Evolutionary conservation across 2,797 vertebrate species (phyloP).

Genomic region (Poeciliopsis presidionis): DNA sequence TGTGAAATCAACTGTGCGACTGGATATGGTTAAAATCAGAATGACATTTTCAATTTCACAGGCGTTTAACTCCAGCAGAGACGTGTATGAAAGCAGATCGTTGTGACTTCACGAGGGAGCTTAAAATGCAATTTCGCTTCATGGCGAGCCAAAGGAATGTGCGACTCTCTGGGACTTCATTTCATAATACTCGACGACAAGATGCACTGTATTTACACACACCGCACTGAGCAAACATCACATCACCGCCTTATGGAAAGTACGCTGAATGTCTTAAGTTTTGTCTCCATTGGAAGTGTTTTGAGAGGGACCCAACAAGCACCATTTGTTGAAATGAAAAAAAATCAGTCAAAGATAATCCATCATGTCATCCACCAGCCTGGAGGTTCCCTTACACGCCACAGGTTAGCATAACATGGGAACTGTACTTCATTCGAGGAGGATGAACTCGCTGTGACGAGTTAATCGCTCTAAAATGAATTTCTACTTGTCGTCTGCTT

Average conservation of each 20-base stretch:
- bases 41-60: constrained; percentile 13
- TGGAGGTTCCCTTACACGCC: constrained; percentile 21
- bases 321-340: constrained; percentile 28
- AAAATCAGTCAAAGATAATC: constrained; percentile 11
- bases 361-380: constrained; percentile 2
- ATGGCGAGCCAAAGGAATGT: constrained; percentile 23
- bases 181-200: constrained; percentile 54
- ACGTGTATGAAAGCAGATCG: constrained; percentile 14
- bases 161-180: constrained; percentile 28
- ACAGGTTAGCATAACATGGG: constrained; percentile 41
- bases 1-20: constrained; percentile 40
- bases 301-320: constrained; percentile 58
- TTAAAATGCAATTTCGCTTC: constrained; percentile 39
- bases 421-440: constrained; percentile 31
- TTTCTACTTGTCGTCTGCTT: constrained; percentile 24
- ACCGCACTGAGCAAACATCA: constrained; percentile 63
- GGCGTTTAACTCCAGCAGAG: constrained; percentile 21
- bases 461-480: constrained; percentile 56
- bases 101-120: constrained; percentile 6
- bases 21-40: constrained; percentile 40
- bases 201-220: constrained; percentile 54
- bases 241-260: constrained; percentile 65
- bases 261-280: constrained; percentile 38
- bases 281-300: constrained; percentile 45
- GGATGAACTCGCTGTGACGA: constrained; percentile 33